A percentile compares a stretch with the other conserved stretches of the same genome.
Evolutionary conservation across 2,888 invertebrate genomes (phyloP).

Genomic region (Eumacrocentrus americanus): DNA sequence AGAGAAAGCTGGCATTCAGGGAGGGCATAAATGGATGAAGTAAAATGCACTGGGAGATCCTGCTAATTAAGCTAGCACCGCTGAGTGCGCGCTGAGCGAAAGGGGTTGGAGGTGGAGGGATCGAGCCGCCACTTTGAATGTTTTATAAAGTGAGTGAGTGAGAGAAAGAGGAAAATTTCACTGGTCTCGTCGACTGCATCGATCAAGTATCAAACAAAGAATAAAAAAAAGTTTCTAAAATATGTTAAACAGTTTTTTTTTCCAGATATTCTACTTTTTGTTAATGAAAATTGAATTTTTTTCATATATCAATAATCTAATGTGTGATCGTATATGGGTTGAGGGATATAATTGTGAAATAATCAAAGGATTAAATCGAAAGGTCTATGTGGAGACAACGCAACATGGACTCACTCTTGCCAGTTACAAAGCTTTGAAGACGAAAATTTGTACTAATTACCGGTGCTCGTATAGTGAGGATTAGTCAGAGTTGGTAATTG

Average conservation of each 20-base stretch:
- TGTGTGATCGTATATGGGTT: too few relatives aligned
- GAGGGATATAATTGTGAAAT: conserved; percentile 4
- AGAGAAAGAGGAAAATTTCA: conserved; percentile 32
- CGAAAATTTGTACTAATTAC: conserved; percentile 38
- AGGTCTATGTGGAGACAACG: background rate
- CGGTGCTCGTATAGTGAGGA: conserved; percentile 26
- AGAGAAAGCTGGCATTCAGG: conserved; percentile 27
- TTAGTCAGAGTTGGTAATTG: conserved; percentile 36
- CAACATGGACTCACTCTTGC: background rate
- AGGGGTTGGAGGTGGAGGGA: conserved; percentile 32
- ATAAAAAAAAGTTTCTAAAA: background rate
- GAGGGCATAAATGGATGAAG: conserved; percentile 47
- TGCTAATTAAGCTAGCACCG: conserved; percentile 51
- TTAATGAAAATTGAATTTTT: too few relatives aligned
- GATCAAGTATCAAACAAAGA: conserved; percentile 8
- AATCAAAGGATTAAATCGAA: background rate
- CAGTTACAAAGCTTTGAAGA: conserved; percentile 9
- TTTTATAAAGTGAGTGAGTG: conserved; percentile 45
- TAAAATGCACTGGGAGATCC: conserved; percentile 43
- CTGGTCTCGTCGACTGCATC: conserved; percentile 13
- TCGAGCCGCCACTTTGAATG: conserved; percentile 42
- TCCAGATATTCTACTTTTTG: background rate
- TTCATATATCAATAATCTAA: too few relatives aligned
- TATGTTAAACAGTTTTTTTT: background rate
- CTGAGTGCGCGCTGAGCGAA: conserved; percentile 38